Conservation (phyloP, 1,140 invertebrate species). For the Drosophila bifasciata region DNA sequence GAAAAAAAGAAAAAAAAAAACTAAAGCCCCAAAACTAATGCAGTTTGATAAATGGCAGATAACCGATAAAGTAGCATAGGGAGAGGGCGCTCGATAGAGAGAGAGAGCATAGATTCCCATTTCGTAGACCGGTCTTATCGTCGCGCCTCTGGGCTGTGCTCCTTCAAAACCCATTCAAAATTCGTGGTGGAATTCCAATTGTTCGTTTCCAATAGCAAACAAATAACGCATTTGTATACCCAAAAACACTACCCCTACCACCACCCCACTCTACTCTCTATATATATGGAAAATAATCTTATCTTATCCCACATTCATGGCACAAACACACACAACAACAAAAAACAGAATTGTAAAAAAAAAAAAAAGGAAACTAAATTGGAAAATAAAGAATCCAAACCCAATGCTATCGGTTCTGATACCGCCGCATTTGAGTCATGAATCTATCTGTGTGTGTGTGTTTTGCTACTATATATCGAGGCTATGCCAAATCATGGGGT, state of each 20-base stretch:
- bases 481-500: too few relatives aligned
- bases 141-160: too few relatives aligned
- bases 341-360: slow-evolving; percentile 39
- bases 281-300: slow-evolving; percentile 52
- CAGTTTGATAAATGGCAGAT: slow-evolving; percentile 66
- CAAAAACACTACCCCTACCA: too few relatives aligned
- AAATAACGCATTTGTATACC: too few relatives aligned
- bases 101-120: slow-evolving; percentile 20
- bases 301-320: slow-evolving; percentile 64
- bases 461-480: not conserved
- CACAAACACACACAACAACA: slow-evolving; percentile 9
- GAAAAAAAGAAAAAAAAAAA: not conserved
- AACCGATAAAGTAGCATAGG: slow-evolving; percentile 26
- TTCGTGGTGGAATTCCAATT: slow-evolving; percentile 11
- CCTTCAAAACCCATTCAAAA: slow-evolving; percentile 4
- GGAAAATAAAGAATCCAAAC: slow-evolving; percentile 28
- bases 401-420: not conserved
- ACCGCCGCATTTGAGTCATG: slow-evolving; percentile 24
- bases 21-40: slow-evolving; percentile 56
- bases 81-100: too few relatives aligned
- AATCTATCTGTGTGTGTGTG: too few relatives aligned
- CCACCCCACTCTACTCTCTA: not conserved
- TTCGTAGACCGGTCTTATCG: slow-evolving; percentile 20
- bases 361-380: slow-evolving; percentile 1
- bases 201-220: not conserved